Conservation (phyloP, 2,797 vertebrate genomes). For the Pseudopleuronectes americanus region DNA sequence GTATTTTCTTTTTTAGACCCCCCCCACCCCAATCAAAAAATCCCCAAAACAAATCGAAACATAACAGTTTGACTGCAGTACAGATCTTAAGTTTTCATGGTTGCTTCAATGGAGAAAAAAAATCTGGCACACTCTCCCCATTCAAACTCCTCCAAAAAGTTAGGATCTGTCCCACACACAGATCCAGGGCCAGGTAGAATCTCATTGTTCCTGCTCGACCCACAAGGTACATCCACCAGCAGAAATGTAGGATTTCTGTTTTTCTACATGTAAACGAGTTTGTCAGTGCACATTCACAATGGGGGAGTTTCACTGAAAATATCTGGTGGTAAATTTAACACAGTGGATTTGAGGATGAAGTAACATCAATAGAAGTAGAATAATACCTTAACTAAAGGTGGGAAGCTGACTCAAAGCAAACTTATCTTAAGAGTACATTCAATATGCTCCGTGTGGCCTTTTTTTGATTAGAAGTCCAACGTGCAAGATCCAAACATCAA, state of each 20-base stretch:
- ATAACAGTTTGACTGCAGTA: conserved; percentile 40
- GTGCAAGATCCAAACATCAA: conserved; percentile 54
- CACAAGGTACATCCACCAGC: conserved; percentile 57
- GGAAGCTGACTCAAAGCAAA: conserved; percentile 41
- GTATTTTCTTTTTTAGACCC: conserved; percentile 42
- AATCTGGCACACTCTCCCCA: conserved; percentile 34
- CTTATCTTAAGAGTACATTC: conserved; percentile 62
- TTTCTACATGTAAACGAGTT: conserved; percentile 77
- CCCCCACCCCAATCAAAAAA: conserved; percentile 14
- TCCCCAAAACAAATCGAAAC: conserved; percentile 55
- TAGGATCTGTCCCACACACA: conserved; percentile 20
- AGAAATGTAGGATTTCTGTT: conserved; percentile 50
- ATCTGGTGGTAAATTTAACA: conserved; percentile 70
- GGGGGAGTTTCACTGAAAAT: conserved; percentile 54
- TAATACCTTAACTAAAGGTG: conserved; percentile 28
- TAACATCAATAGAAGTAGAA: conserved; percentile 49
- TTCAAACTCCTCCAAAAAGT: conserved; percentile 49
- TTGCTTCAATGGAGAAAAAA: conserved; percentile 47
- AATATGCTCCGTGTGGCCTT: conserved; percentile 45
- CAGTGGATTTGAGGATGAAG: conserved; percentile 43
- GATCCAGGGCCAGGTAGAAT: conserved; percentile 39
- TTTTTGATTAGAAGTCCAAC: conserved; percentile 27
- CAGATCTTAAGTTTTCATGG: conserved; percentile 56
- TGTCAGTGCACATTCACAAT: conserved; percentile 74
- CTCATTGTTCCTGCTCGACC: conserved; percentile 34